These are phyloP conservation scores for Zonitis immaculata DNA, from an alignment of 2,888 invertebrate species.

Conservation along the genomic window DNA sequence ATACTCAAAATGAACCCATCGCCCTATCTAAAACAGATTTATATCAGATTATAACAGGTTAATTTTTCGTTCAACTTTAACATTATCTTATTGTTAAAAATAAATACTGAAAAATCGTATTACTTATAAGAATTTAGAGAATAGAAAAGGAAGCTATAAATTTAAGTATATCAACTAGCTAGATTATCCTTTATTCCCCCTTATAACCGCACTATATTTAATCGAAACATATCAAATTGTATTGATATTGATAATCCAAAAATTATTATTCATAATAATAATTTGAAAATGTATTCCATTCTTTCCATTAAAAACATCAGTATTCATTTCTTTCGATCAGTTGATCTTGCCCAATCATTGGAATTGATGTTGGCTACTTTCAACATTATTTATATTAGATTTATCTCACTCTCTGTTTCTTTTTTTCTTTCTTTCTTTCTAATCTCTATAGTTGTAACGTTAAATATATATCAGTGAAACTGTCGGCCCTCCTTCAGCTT, in stretches of 20 bases:
- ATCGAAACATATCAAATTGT: background rate
- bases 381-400: conserved; percentile 24
- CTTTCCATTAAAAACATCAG: background rate
- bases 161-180: background rate
- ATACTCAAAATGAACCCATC: background rate
- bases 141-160: background rate
- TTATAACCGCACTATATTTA: background rate
- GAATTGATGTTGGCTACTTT: conserved; percentile 14
- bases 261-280: no score
- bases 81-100: no score
- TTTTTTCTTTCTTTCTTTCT: no score
- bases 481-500: conserved; percentile 4
- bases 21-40: background rate
- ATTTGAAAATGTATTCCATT: background rate
- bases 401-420: no score
- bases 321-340: background rate
- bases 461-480: conserved; percentile 13
- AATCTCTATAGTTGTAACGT: conserved; percentile 20
- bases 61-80: background rate
- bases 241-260: no score
- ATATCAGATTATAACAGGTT: background rate
- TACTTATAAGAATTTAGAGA: background rate
- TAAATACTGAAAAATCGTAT: no score
- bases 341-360: conserved; percentile 7
- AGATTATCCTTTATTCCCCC: background rate